These are phyloP conservation scores for Nycteola revayana DNA, from an alignment of 2,888 invertebrate genomes.

Conservation along the genomic window DNA sequence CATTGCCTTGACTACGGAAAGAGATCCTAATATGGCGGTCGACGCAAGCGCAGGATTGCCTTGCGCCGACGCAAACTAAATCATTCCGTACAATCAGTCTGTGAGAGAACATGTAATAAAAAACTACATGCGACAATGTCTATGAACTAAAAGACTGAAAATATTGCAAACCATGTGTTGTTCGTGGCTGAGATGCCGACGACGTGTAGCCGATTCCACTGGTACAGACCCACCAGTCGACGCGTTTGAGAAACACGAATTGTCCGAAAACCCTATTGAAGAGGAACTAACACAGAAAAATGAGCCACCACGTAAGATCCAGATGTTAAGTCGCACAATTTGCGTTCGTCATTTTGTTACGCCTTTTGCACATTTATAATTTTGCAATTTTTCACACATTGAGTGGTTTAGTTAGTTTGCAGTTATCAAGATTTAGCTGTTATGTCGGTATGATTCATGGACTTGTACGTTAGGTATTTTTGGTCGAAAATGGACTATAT, in stretches of 20 bases:
- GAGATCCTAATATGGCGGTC: slow-evolving; percentile 74
- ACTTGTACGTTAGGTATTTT: slow-evolving; percentile 24
- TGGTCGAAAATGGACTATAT: slow-evolving; percentile 16
- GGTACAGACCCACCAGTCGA: slow-evolving; percentile 48
- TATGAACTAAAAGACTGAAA: slow-evolving; percentile 36
- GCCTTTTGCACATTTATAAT: slow-evolving; percentile 49
- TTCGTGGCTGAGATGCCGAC: slow-evolving; percentile 71
- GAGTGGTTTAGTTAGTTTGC: slow-evolving; percentile 29
- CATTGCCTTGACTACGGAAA: slow-evolving; percentile 77
- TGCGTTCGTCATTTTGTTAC: slow-evolving; percentile 33
- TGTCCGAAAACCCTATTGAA: slow-evolving; percentile 39
- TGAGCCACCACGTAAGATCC: slow-evolving; percentile 64
- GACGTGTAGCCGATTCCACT: slow-evolving; percentile 64
- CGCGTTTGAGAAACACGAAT: slow-evolving; percentile 54
- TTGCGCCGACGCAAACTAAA: slow-evolving; percentile 67
- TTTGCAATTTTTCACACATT: slow-evolving; percentile 25
- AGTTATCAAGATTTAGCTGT: slow-evolving; percentile 26
- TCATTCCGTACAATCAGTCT: slow-evolving; percentile 63
- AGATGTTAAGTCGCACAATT: slow-evolving; percentile 39
- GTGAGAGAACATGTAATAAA: slow-evolving; percentile 49
- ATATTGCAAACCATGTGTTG: slow-evolving; percentile 64
- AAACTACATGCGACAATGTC: slow-evolving; percentile 18
- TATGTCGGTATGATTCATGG: slow-evolving; percentile 55
- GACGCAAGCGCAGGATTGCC: slow-evolving; percentile 62
- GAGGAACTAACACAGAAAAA: slow-evolving; percentile 34